Percentiles rank a stretch among this genome's conserved stretches.
phyloP scores from a whole-genome alignment of 2,113 vertebrate genomes.

The Rhinoderma darwinii region DNA sequence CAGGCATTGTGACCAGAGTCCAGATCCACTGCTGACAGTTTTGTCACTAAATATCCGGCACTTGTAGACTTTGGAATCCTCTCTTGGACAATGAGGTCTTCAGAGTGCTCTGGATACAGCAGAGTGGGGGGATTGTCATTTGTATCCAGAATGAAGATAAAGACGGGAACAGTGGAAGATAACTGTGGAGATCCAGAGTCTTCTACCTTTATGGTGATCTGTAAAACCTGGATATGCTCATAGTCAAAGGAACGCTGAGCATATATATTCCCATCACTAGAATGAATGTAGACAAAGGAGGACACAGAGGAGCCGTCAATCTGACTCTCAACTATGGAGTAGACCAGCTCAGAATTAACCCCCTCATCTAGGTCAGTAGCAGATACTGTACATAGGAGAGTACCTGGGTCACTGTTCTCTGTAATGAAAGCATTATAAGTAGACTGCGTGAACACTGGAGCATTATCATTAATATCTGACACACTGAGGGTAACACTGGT shows the following conservation, averaged over 20 bases:
- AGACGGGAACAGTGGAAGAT: not conserved
- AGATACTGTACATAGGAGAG: constrained; percentile 71
- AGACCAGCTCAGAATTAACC: constrained; percentile 63
- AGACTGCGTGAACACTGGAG: constrained; percentile 2
- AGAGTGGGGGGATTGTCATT: constrained; percentile 9
- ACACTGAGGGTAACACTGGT: not conserved
- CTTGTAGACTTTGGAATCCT: constrained; percentile 1
- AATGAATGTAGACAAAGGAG: constrained; percentile 74
- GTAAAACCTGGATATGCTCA: constrained; percentile 1
- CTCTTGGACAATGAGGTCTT: not conserved
- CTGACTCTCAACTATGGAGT: constrained; percentile 74
- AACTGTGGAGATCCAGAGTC: not conserved
- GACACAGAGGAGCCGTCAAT: constrained; percentile 15
- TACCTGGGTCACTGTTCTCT: constrained; percentile 64
- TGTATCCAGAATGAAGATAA: constrained; percentile 3
- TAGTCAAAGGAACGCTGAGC: constrained; percentile 1
- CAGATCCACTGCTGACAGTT: not conserved
- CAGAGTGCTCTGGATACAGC: constrained; percentile 1
- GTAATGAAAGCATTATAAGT: constrained; percentile 21
- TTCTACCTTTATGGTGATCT: not conserved
- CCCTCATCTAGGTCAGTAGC: constrained; percentile 74
- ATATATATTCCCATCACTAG: constrained; percentile 71
- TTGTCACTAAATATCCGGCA: not conserved
- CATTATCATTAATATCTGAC: constrained; percentile 24
- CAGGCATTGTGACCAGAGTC: constrained; percentile 6